Evolutionary conservation across 2,888 invertebrate genomes (phyloP).

Genomic region (Tenodera sinensis): DNA sequence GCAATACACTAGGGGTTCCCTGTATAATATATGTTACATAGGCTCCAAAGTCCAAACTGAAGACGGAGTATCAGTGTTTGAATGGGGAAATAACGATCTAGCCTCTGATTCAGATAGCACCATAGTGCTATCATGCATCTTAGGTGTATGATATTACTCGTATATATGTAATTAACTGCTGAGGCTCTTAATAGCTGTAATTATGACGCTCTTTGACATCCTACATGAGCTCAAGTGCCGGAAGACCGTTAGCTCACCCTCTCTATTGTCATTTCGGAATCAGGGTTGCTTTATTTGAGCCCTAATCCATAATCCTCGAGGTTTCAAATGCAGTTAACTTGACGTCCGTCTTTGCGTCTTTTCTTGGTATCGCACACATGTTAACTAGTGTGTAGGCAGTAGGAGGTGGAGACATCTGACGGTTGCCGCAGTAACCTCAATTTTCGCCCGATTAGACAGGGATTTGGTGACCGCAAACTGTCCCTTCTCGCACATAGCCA

Average conservation of each 20-base stretch:
- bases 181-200: neutral
- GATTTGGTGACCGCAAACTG: neutral
- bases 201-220: neutral
- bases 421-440: neutral
- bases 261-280: neutral
- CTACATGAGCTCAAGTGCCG: neutral
- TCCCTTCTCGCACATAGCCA: neutral
- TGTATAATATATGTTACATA: too few relatives aligned
- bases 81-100: too few relatives aligned
- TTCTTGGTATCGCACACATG: neutral
- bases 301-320: neutral
- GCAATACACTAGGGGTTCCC: too few relatives aligned
- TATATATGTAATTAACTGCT: too few relatives aligned
- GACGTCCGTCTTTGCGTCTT: neutral
- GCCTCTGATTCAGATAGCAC: too few relatives aligned
- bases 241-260: neutral
- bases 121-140: too few relatives aligned
- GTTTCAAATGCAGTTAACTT: neutral
- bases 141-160: too few relatives aligned
- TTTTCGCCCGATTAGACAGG: neutral
- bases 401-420: neutral
- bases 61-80: too few relatives aligned
- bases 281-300: neutral
- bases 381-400: neutral
- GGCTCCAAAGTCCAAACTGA: too few relatives aligned